Base-by-base conservation (phyloP, 2,113 vertebrate genomes). In the Girardinichthys multiradiatus region DNA sequence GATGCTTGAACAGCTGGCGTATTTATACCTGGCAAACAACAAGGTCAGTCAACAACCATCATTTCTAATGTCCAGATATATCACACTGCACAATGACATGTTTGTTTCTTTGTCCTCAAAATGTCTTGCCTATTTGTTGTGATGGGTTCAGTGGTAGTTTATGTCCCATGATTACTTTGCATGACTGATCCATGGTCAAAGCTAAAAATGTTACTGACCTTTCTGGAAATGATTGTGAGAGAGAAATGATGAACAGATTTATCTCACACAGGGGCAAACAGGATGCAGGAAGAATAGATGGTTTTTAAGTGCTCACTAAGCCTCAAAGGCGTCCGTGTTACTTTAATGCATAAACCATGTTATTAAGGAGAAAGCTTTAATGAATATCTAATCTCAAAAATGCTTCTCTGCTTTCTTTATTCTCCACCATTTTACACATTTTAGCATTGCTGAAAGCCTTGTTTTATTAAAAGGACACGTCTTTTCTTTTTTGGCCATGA, bases 1-100 rank as follows among this genome's bases (percentile, higher is more conserved):
- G 80, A 95, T 95, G 90, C 94, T 99, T 54, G 95, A 96, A 81
- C 95, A 95, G 73, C 94, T 99, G 91, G 95, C 95, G 83, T 99
- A 99, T 92, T 94, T 99, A 81, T 99, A 99, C 86, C 89, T 99
- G 94, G 97, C 97, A 80, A 99, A 99, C 87, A 99, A 99, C 82
- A 96, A 97, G 95, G 98, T 99, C 90, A 95, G 94, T 86, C 83
- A 79, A 57, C 68, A 12, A 63, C 6, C 39, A 29, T 26, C 64
- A 28, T 42, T 39, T 42, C 21, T 63, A 60, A 66, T 64, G 26
- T 62, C 51, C 48, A n/a, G 9, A 54, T 19, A 19, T 17, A 19
- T 19, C 42, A 45, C 17, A 45, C 42, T 10, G 48, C 21, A 54
- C 48, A 54, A 54, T 54, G 8, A 21, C 48, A 24, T 10, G 2